A percentile compares a stretch with the other conserved stretches of the same genome.
Evolutionary conservation across 2,888 invertebrate genomes (phyloP).

Genomic region (Ceratothoa steindachneri): DNA sequence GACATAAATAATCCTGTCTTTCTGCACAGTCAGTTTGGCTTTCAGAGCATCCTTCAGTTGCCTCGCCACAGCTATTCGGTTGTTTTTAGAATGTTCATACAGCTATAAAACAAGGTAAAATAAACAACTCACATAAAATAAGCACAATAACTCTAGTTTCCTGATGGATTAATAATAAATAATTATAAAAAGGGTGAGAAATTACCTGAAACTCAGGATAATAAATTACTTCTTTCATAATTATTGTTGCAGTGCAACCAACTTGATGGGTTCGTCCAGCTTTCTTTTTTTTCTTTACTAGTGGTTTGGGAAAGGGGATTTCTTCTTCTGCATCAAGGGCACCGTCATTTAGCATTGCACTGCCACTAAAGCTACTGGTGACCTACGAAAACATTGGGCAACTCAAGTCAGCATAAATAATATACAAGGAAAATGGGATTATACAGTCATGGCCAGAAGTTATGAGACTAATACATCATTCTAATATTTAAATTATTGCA

Average conservation of each 20-base stretch:
- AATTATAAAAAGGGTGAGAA: no score
- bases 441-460: no score
- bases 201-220: constrained; percentile 45
- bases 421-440: not conserved
- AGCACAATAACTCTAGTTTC: no score
- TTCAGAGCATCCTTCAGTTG: constrained; percentile 40
- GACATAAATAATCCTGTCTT: constrained; percentile 44
- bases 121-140: no score
- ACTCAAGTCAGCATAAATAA: constrained; percentile 16
- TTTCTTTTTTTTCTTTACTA: constrained; percentile 38
- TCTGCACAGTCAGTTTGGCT: constrained; percentile 35
- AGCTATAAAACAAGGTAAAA: constrained; percentile 23
- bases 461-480: no score
- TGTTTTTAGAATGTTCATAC: constrained; percentile 46
- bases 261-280: constrained; percentile 36
- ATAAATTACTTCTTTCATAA: constrained; percentile 47
- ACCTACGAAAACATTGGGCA: constrained; percentile 12
- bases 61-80: constrained; percentile 37
- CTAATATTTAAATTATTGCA: no score
- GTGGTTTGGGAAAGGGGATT: constrained; percentile 14
- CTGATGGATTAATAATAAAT: no score
- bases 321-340: constrained; percentile 27
- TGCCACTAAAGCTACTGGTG: constrained; percentile 25
- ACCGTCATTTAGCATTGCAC: constrained; percentile 25
- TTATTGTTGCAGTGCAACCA: constrained; percentile 46